Evolutionary conservation across 2,113 vertebrate species (phyloP).

Genomic region (Dendrocopos noguchii): DNA sequence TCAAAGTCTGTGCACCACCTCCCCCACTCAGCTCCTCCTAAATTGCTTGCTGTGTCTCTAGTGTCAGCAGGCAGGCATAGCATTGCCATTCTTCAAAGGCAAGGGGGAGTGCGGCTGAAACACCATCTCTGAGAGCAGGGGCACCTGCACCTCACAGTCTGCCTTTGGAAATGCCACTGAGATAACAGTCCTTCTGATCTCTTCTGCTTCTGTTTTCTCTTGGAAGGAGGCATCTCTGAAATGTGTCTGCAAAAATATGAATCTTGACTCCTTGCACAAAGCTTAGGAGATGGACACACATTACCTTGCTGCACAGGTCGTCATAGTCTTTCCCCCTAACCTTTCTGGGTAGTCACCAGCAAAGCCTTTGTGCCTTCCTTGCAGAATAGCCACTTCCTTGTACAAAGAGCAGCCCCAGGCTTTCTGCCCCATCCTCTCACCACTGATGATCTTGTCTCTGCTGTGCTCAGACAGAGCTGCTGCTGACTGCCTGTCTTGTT

Average conservation of each 20-base stretch:
- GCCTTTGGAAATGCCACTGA: conserved; percentile 42
- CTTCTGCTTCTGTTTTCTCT: not conserved
- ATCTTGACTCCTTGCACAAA: not conserved
- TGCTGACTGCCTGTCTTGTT: not conserved
- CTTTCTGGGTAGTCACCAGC: not conserved
- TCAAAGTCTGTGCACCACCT: not conserved
- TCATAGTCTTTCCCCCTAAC: not conserved
- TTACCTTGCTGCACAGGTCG: not conserved
- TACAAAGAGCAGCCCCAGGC: not conserved
- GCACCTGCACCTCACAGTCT: not conserved
- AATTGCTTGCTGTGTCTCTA: not conserved
- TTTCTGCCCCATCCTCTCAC: not conserved
- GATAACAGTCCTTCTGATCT: conserved; percentile 36
- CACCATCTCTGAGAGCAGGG: not conserved
- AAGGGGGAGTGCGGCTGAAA: not conserved
- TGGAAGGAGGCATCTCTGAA: not conserved
- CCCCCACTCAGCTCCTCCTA: not conserved
- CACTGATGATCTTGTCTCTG: not conserved
- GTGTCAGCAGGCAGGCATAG: not conserved
- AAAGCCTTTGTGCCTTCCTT: not conserved
- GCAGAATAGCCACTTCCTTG: not conserved
- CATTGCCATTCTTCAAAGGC: not conserved
- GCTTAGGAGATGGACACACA: not conserved
- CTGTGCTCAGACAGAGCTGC: not conserved
- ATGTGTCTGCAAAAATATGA: not conserved